A percentile compares a stretch with the other conserved stretches of the same genome.
phyloP scores from a whole-genome alignment of 2,113 vertebrate species.

The Poeciliopsis retropinna region DNA sequence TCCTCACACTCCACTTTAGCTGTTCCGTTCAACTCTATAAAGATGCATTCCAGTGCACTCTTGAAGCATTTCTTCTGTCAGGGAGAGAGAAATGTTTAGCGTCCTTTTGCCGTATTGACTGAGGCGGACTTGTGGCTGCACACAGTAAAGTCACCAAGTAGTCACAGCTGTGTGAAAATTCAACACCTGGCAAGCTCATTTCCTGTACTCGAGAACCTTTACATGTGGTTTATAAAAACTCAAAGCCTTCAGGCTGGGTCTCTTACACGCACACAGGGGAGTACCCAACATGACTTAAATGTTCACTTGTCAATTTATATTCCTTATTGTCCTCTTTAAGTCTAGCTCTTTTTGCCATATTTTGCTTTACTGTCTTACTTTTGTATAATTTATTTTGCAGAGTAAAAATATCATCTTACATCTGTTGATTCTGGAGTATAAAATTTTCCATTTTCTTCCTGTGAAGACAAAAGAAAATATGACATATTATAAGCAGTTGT shows the following conservation, averaged over 20 bases:
- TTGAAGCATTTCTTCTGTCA: constrained; percentile 34
- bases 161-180: constrained; percentile 36
- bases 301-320: background rate
- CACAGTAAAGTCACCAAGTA: constrained; percentile 7
- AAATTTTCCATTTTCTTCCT: accelerated
- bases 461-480: constrained; percentile 24
- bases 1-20: accelerated
- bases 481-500: background rate
- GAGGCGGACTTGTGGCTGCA: constrained; percentile 36
- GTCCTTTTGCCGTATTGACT: constrained; percentile 12
- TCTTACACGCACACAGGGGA: constrained; percentile 41
- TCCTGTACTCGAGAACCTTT: constrained; percentile 70
- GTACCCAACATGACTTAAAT: constrained; percentile 12
- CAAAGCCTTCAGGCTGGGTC: constrained; percentile 19
- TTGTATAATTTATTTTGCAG: background rate
- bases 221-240: constrained; percentile 64
- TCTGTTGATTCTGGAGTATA: constrained; percentile 32
- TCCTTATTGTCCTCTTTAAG: background rate
- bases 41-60: constrained; percentile 64
- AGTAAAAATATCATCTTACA: constrained; percentile 53
- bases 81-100: constrained; percentile 25
- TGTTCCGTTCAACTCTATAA: constrained; percentile 24
- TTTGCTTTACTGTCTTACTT: background rate
- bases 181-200: constrained; percentile 55
- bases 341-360: background rate